Evolutionary conservation across 2,888 invertebrate species (phyloP).

Genomic region (Brachypalpus laphriformis): DNA sequence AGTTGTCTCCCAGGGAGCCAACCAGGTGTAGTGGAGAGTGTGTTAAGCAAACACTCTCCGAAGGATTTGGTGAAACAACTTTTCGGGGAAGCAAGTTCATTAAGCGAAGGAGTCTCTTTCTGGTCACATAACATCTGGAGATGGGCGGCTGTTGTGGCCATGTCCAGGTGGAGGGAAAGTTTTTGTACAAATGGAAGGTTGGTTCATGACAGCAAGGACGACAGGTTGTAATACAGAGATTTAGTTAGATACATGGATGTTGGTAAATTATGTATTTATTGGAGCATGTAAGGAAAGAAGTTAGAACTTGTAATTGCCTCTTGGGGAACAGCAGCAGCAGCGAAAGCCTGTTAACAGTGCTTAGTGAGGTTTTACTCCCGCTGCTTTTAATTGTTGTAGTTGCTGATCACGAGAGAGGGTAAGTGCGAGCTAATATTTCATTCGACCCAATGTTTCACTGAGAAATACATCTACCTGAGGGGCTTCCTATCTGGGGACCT

Average conservation of each 20-base stretch:
- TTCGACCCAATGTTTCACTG: too few species aligned
- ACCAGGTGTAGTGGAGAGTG: slow-evolving; percentile 34
- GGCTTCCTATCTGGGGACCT: too few species aligned
- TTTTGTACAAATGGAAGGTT: neutral
- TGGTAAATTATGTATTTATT: slow-evolving; percentile 47
- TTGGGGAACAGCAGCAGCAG: neutral
- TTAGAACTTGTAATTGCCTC: slow-evolving; percentile 3
- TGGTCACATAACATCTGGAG: slow-evolving; percentile 45
- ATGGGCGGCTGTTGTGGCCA: neutral
- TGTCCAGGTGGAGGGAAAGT: neutral
- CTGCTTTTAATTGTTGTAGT: neutral
- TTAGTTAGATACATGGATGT: slow-evolving; percentile 7
- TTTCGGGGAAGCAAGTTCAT: slow-evolving; percentile 58
- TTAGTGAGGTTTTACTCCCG: neutral
- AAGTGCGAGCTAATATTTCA: too few species aligned
- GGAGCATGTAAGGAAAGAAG: slow-evolving; percentile 7
- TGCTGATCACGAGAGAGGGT: too few species aligned
- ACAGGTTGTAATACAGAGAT: slow-evolving; percentile 20
- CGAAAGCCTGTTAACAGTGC: neutral
- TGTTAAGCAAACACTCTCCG: slow-evolving; percentile 41
- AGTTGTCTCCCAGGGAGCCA: slow-evolving; percentile 35
- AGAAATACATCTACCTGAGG: too few species aligned
- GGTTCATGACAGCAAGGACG: slow-evolving; percentile 10
- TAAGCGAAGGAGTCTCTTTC: slow-evolving; percentile 53
- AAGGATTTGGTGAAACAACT: slow-evolving; percentile 60